Base-by-base conservation (phyloP, 2,888 invertebrate genomes). In the Caenorhabditis parvicauda region DNA sequence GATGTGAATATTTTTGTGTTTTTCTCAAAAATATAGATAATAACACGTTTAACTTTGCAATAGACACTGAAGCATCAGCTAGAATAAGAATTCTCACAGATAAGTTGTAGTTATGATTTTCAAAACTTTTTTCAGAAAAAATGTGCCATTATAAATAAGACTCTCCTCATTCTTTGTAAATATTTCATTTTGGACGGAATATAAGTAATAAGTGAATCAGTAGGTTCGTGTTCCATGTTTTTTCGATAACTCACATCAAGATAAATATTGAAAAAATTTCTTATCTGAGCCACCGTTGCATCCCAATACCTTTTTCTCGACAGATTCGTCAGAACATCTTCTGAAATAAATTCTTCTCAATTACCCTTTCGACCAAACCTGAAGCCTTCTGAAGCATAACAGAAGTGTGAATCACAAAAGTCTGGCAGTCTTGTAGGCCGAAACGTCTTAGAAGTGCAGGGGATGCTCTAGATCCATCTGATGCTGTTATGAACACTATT, bases 301-400 rank as follows among this genome's bases (percentile, higher is more conserved):
- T 55, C 51, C 69, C 69, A 69, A 54, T 69, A 66, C 22, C 60
- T 61, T 25, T 53, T 53, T 2, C 69, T 51, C 45, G 64, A 64
- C 29, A 66, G 59, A 54, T 69, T 66, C 48, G 66, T 64, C 29
- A 68, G 48, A 14, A 51, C 37, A 38, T 68, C 68, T 37, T 63
- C 68, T 68, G 57, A 42, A 67, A 60, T 27, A 21, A 46, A 38
- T 41, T 55, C 50, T 55, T 55, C 50, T 49, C 54, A 55, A 27
- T 44, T 48, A 35, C 25, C 7, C 21, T 25, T 29, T 46, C 38
- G 29, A 24, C 49, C 59, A 41, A 22, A 65, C 68, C 59, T 48
- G 54, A 46, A 47, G 47, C 51, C 55, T 60, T 60, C 50, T 61
- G 61, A 44, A 64, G 66, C 32, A 61, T 55, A 42, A 65, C 61